A percentile compares a stretch with the other conserved stretches of the same genome.
Evolutionary conservation across 2,797 vertebrate genomes (phyloP).

Genomic region (Hyperoplus lanceolatus): DNA sequence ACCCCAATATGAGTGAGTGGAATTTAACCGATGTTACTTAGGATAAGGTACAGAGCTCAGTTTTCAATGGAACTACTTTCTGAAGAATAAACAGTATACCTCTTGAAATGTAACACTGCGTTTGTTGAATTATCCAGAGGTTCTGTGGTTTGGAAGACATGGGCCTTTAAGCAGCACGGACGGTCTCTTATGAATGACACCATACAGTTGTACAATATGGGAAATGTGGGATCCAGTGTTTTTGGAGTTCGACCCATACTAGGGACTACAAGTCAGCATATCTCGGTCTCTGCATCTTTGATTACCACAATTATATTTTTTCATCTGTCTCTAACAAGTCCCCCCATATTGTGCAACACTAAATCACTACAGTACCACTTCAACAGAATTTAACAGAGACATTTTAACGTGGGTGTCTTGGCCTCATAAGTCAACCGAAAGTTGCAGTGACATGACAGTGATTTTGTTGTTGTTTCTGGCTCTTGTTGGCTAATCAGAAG

Average conservation of each 20-base stretch:
- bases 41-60: not conserved
- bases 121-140: not conserved
- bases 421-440: constrained; percentile 2
- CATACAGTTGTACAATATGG: not conserved
- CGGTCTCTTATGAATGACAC: not conserved
- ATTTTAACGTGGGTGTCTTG: not conserved
- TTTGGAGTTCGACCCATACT: not conserved
- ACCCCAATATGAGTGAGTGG: not conserved
- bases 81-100: not conserved
- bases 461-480: constrained; percentile 17
- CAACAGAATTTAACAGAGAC: not conserved
- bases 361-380: not conserved
- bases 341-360: too few species aligned
- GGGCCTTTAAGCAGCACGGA: not conserved
- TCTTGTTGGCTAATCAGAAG: constrained; percentile 47
- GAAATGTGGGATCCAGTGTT: not conserved
- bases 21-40: not conserved
- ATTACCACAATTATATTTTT: not conserved
- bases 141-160: not conserved
- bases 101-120: not conserved
- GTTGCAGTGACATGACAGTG: constrained; percentile 1
- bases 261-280: not conserved
- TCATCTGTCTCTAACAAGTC: not conserved
- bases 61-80: not conserved
- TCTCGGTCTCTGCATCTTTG: constrained; percentile 12